Conservation (phyloP, 2,797 vertebrate genomes). For the Manis javanica region DNA sequence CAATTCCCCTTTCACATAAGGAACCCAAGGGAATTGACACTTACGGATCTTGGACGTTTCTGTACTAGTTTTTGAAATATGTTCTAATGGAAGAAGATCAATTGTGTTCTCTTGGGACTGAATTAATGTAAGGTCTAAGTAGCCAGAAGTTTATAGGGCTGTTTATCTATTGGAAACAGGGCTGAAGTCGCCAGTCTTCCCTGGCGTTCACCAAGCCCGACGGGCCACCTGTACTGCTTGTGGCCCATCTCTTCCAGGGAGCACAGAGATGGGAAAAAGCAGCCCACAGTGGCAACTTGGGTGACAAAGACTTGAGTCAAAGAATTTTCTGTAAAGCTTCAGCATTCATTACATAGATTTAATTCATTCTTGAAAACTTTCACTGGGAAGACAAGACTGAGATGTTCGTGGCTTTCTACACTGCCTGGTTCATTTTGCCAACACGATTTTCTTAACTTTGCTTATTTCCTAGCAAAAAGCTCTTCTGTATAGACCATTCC, state of each 20-base stretch:
- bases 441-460: background rate
- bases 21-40: constrained; percentile 65
- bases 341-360: accelerated
- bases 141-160: constrained; percentile 72
- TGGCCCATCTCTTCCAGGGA: constrained; percentile 38
- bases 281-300: background rate
- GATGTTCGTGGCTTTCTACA: too few species aligned
- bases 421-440: background rate
- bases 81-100: constrained; percentile 79
- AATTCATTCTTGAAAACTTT: background rate
- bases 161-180: constrained; percentile 72
- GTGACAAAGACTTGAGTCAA: background rate
- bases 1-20: constrained; percentile 63
- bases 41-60: constrained; percentile 70
- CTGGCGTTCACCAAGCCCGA: constrained; percentile 52
- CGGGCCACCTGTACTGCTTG: background rate
- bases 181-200: constrained; percentile 67
- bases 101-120: constrained; percentile 73
- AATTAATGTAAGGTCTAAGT: constrained; percentile 58
- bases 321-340: background rate
- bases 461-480: background rate
- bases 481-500: background rate
- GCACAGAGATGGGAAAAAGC: background rate
- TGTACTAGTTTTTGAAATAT: constrained; percentile 79
- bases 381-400: background rate